Percentiles rank a stretch among this genome's conserved stretches.
Conservation (phyloP, 2,888 invertebrate species). For the Dasypolia templi region DNA sequence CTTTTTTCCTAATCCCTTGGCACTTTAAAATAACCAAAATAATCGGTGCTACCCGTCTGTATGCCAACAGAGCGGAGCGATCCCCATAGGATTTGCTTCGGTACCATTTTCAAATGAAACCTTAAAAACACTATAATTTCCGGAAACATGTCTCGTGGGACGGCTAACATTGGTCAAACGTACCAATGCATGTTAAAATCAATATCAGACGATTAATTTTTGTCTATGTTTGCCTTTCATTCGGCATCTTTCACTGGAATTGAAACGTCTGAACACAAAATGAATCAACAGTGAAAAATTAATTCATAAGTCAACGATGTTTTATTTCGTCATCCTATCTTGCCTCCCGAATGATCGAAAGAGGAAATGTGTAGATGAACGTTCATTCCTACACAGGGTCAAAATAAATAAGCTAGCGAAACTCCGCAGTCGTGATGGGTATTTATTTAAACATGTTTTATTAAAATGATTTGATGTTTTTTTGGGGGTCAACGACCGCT, state of each 20-base stretch:
- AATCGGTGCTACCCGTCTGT: conserved; percentile 1
- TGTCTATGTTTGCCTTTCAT: neutral
- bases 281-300: neutral
- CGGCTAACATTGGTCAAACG: conserved; percentile 26
- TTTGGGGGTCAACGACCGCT: too few species aligned
- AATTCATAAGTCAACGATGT: neutral
- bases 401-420: too few species aligned
- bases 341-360: too few species aligned
- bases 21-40: conserved; percentile 14
- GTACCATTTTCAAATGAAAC: conserved; percentile 21
- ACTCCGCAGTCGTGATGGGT: too few species aligned
- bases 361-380: too few species aligned
- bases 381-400: too few species aligned
- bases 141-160: conserved; percentile 31
- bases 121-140: conserved; percentile 33
- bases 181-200: conserved; percentile 21
- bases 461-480: too few species aligned
- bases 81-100: conserved; percentile 11
- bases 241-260: neutral
- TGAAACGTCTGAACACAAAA: neutral
- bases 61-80: neutral
- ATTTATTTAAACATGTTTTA: too few species aligned
- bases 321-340: too few species aligned
- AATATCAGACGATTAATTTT: neutral
- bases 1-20: neutral